A percentile compares a stretch with the other conserved stretches of the same genome.
Evolutionary conservation across 2,797 vertebrate genomes (phyloP).

Genomic region (Oreochromis mossambicus): DNA sequence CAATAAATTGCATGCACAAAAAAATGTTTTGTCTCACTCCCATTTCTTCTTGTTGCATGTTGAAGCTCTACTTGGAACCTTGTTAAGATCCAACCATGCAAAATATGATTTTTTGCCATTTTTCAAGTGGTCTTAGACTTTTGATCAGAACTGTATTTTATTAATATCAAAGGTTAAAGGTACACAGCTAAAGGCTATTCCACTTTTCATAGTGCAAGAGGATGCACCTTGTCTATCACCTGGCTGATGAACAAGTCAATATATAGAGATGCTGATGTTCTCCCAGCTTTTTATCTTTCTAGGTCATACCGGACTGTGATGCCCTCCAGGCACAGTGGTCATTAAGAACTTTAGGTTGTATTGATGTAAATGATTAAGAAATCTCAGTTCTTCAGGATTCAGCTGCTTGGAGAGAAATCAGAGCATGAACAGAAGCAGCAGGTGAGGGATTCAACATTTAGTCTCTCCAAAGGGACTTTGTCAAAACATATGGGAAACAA

Average conservation of each 20-base stretch:
- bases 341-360: neutral
- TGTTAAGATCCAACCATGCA: neutral
- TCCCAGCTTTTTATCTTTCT: neutral
- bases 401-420: neutral
- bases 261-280: too few species aligned
- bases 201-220: too few species aligned
- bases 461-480: neutral
- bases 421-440: neutral
- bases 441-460: neutral
- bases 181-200: too few species aligned
- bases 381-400: neutral
- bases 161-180: neutral
- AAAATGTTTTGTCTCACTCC: neutral
- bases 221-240: too few species aligned
- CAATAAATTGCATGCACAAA: neutral
- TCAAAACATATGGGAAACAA: constrained; percentile 34
- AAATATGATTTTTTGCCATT: neutral
- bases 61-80: neutral
- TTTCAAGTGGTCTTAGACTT: neutral
- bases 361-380: neutral
- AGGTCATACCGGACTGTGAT: neutral
- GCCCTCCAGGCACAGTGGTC: neutral
- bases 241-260: too few species aligned
- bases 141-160: neutral
- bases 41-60: neutral